Conservation (phyloP, 2,113 vertebrate genomes). For the Parotia lawesii region DNA sequence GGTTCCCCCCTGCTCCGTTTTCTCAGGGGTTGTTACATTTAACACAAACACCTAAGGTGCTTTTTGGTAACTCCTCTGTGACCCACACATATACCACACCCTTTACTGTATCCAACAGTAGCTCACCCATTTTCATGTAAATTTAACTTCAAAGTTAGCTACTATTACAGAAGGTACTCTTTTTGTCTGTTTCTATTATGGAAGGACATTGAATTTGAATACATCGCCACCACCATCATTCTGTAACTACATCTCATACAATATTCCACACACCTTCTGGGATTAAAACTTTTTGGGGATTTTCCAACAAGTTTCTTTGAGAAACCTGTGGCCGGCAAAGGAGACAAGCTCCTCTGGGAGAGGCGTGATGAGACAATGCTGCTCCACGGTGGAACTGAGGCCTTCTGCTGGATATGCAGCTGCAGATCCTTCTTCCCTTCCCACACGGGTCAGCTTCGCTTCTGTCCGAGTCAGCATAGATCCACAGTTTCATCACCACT, state of each 20-base stretch:
- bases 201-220: neutral
- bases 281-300: neutral
- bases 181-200: neutral
- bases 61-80: neutral
- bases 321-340: neutral
- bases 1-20: rapidly evolving
- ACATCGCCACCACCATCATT: neutral
- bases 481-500: neutral
- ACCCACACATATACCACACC: neutral
- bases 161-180: neutral
- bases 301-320: neutral
- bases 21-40: neutral
- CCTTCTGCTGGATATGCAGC: neutral
- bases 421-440: neutral
- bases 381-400: rapidly evolving
- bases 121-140: neutral
- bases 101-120: neutral
- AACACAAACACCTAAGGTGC: neutral
- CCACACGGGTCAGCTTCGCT: neutral
- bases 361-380: rapidly evolving
- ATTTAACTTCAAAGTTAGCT: neutral
- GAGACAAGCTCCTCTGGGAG: neutral
- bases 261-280: neutral
- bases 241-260: neutral
- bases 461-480: neutral